Evolutionary conservation across 1,140 invertebrate species (phyloP).

Genomic region (Diprion similis): DNA sequence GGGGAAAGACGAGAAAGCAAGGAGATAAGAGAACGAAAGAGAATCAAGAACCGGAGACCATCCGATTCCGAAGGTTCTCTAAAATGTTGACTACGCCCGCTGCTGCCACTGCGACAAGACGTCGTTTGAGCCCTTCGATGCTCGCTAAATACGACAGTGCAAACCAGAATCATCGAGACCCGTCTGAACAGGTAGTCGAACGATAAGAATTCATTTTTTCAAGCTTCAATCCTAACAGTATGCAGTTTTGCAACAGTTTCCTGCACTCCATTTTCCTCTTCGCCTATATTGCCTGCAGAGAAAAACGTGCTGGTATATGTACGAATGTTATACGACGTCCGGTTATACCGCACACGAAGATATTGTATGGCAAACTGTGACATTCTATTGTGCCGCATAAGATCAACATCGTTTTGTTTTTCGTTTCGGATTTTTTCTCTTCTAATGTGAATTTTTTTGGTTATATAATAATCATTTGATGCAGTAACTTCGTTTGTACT

Average conservation of each 20-base stretch:
- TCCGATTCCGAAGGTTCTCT: not conserved
- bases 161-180: constrained; percentile 23
- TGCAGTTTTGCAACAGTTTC: not conserved
- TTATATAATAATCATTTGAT: too few species aligned
- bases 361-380: too few species aligned
- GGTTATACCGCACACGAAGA: too few species aligned
- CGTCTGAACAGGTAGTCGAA: constrained; percentile 26
- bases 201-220: constrained; percentile 1
- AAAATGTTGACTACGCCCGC: constrained; percentile 31
- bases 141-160: constrained; percentile 41
- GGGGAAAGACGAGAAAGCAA: not conserved
- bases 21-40: not conserved
- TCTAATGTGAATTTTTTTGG: too few species aligned
- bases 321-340: too few species aligned
- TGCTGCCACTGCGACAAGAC: constrained; percentile 26
- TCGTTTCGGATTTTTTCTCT: too few species aligned
- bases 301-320: too few species aligned
- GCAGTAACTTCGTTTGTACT: too few species aligned
- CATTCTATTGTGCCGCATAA: too few species aligned
- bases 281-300: too few species aligned
- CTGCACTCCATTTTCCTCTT: too few species aligned
- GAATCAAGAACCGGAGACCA: not conserved
- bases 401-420: too few species aligned
- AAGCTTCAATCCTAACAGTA: not conserved
- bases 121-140: constrained; percentile 45